Conservation (phyloP, 2,113 vertebrate species). For the Paracanthobrama guichenoti region DNA sequence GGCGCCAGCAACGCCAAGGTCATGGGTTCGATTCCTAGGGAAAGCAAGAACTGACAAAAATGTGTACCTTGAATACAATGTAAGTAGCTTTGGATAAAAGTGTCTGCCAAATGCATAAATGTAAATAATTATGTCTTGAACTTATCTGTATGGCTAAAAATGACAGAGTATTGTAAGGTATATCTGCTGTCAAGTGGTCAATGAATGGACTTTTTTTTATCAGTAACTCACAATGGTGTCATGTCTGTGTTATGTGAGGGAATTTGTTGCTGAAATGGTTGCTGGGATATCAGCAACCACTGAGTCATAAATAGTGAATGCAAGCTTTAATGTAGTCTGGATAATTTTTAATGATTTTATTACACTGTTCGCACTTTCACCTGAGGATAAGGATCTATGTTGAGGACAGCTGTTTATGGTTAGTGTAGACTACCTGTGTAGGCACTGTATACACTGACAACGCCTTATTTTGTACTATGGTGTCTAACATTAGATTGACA, state of each 20-base stretch:
- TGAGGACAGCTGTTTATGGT: neutral
- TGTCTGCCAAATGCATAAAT: too few relatives aligned
- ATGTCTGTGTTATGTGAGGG: neutral
- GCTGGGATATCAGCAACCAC: neutral
- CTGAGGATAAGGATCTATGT: neutral
- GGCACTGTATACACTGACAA: neutral
- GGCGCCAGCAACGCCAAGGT: too few relatives aligned
- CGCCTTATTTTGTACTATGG: neutral
- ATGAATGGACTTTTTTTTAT: neutral
- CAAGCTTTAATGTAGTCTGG: neutral
- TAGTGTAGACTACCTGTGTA: neutral
- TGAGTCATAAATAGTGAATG: neutral
- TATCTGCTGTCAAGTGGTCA: neutral
- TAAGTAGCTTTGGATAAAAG: too few relatives aligned
- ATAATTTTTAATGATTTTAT: slow-evolving; percentile 22
- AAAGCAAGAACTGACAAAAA: too few relatives aligned
- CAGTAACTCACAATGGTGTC: neutral
- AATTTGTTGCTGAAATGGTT: neutral
- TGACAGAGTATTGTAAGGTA: too few relatives aligned
- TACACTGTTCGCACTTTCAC: neutral
- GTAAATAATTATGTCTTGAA: too few relatives aligned
- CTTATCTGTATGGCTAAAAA: too few relatives aligned
- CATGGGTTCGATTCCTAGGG: too few relatives aligned
- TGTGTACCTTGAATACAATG: too few relatives aligned
- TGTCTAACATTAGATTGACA: neutral